These are phyloP conservation scores for Xenopus laevis DNA, from an alignment of 2,113 vertebrate genomes.

Conservation along the genomic window DNA sequence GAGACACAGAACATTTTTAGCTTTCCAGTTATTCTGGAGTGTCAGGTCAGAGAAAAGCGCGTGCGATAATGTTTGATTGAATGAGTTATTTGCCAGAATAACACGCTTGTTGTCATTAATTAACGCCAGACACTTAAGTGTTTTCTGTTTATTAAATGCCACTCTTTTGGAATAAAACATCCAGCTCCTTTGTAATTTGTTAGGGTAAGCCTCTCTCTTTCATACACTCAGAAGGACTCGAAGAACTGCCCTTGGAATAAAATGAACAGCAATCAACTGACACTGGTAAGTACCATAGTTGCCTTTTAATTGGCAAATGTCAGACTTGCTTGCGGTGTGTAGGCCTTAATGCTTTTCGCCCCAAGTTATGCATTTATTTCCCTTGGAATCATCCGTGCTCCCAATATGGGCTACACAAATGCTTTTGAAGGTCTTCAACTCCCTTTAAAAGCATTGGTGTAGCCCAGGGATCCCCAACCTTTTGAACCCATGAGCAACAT, in stretches of 20 bases:
- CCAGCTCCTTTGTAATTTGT: conserved; percentile 47
- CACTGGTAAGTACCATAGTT: no score
- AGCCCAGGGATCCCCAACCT: no score
- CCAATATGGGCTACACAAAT: no score
- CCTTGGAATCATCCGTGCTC: no score
- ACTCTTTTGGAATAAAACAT: conserved; percentile 54
- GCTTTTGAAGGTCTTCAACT: no score
- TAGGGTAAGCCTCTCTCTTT: conserved; percentile 47
- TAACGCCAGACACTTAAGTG: conserved; percentile 51
- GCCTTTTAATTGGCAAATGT: no score
- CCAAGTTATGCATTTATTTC: no score
- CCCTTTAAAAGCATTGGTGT: no score
- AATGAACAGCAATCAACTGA: conserved; percentile 47
- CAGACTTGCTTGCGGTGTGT: no score
- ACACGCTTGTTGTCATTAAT: conserved; percentile 54
- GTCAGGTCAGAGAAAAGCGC: conserved; percentile 45
- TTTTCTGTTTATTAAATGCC: conserved; percentile 52
- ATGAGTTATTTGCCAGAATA: conserved; percentile 60
- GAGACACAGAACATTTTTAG: no score
- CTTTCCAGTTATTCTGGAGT: background rate
- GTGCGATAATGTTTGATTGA: conserved; percentile 47
- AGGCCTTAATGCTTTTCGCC: no score
- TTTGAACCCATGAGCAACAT: no score
- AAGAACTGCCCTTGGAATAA: conserved; percentile 53
- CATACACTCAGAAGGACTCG: conserved; percentile 45